Conservation (phyloP, 2,888 invertebrate species). For the Leptinotarsa rubiginosa region DNA sequence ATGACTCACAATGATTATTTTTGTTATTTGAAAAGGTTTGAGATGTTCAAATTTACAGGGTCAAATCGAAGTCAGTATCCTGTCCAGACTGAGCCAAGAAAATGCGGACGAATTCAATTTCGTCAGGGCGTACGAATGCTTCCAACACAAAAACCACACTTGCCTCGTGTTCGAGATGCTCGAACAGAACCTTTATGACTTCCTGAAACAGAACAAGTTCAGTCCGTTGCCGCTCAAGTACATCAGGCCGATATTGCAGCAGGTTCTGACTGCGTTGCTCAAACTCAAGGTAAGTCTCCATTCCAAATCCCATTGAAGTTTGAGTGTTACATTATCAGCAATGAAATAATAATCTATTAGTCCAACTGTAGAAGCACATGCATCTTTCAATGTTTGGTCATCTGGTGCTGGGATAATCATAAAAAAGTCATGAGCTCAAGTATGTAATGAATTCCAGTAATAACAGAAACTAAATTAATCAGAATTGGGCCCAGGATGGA, state of each 20-base stretch:
- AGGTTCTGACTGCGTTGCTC: conserved; percentile 89
- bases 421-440: too few relatives aligned
- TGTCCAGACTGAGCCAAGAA: conserved; percentile 93
- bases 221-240: conserved; percentile 97
- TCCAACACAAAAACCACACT: conserved; percentile 99
- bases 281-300: conserved; percentile 81
- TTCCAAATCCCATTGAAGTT: too few relatives aligned
- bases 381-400: too few relatives aligned
- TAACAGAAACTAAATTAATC: too few relatives aligned
- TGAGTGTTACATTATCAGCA: too few relatives aligned
- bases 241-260: conserved; percentile 98
- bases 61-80: conserved; percentile 98
- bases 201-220: conserved; percentile 99
- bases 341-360: background rate
- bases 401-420: too few relatives aligned
- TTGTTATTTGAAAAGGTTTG: too few relatives aligned
- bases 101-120: conserved; percentile 99
- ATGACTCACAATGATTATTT: too few relatives aligned
- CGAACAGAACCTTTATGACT: conserved; percentile 99
- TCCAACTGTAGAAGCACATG: background rate
- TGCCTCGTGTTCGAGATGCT: conserved; percentile 99
- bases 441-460: too few relatives aligned
- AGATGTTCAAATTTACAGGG: conserved; percentile 68
- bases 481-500: too few relatives aligned
- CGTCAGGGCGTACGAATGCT: conserved; percentile 99